Percentiles rank a stretch among this genome's conserved stretches.
Evolutionary conservation across 1,140 invertebrate species (phyloP).

Genomic region (Mesaphorura yosii): DNA sequence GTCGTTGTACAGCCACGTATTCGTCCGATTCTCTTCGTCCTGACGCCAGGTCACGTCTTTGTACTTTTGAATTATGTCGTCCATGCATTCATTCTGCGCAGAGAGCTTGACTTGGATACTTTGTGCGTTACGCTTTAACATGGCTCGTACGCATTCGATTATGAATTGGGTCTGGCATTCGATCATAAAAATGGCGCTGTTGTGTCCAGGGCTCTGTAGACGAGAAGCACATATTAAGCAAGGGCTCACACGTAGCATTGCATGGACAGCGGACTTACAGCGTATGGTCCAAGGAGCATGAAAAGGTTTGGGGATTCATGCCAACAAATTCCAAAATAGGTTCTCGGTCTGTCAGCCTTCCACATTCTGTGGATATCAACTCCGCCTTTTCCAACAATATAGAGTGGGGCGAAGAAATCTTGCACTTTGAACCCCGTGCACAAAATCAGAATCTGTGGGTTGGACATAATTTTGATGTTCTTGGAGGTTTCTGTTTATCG

Average conservation of each 20-base stretch:
- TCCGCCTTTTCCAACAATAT: conserved; percentile 12
- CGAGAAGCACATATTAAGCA: not conserved
- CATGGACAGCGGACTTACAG: too few relatives aligned
- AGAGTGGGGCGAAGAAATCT: conserved; percentile 14
- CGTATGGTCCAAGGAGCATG: conserved; percentile 12
- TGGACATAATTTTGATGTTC: not conserved
- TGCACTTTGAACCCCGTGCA: conserved; percentile 9
- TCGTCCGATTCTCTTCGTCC: not conserved
- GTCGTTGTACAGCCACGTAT: not conserved
- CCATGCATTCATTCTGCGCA: not conserved
- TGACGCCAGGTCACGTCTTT: not conserved
- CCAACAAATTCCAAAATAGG: conserved; percentile 6
- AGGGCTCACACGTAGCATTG: not conserved
- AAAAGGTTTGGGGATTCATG: conserved; percentile 8
- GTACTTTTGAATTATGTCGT: not conserved
- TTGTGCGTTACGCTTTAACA: not conserved
- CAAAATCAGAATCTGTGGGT: conserved; percentile 5
- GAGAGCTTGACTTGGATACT: too few relatives aligned
- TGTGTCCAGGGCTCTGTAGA: conserved; percentile 15
- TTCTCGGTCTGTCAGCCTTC: conserved; percentile 9
- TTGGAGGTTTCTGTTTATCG: not conserved
- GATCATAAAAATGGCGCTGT: conserved; percentile 12
- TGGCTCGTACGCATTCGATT: conserved; percentile 4
- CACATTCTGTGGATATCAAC: conserved; percentile 9
- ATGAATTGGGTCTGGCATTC: conserved; percentile 19